Percentiles rank a stretch among this genome's conserved stretches.
These are phyloP conservation scores for Brachionus manjavacas DNA, from an alignment of 1,140 invertebrate species.

Conservation along the genomic window DNA sequence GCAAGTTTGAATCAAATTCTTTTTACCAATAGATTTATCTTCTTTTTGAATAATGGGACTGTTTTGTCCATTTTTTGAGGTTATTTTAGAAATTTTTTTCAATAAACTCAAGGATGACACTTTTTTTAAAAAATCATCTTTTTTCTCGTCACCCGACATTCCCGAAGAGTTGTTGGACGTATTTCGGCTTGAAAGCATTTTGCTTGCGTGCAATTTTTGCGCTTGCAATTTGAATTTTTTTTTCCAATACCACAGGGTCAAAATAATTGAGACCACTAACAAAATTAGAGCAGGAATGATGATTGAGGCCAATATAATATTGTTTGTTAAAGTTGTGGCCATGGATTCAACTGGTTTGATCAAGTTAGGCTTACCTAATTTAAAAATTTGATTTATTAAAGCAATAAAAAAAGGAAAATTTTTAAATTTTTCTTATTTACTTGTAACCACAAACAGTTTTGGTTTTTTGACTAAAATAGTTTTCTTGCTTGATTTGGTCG, in stretches of 20 bases:
- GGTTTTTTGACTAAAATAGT: slow-evolving; percentile 24
- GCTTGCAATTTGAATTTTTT: slow-evolving; percentile 31
- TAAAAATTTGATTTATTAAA: background rate
- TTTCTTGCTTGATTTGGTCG: background rate
- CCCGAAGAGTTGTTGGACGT: background rate
- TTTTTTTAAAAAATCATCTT: background rate
- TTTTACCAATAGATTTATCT: background rate
- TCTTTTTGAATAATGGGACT: slow-evolving; percentile 8
- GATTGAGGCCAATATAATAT: slow-evolving; percentile 14
- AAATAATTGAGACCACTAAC: slow-evolving; percentile 16
- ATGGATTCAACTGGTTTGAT: background rate
- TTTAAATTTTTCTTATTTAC: background rate
- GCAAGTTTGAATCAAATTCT: background rate
- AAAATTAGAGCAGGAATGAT: background rate
- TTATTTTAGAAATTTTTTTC: background rate
- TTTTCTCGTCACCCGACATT: background rate
- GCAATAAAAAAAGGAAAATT: background rate
- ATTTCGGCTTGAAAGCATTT: background rate
- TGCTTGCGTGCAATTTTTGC: background rate
- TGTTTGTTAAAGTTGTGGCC: background rate
- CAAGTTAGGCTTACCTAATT: slow-evolving; percentile 1
- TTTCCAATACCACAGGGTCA: slow-evolving; percentile 28
- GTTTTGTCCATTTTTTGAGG: background rate
- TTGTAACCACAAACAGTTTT: slow-evolving; percentile 29
- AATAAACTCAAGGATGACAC: background rate